These are phyloP conservation scores for Pollenia griseotomentosa DNA, from an alignment of 2,888 invertebrate species.

Conservation along the genomic window DNA sequence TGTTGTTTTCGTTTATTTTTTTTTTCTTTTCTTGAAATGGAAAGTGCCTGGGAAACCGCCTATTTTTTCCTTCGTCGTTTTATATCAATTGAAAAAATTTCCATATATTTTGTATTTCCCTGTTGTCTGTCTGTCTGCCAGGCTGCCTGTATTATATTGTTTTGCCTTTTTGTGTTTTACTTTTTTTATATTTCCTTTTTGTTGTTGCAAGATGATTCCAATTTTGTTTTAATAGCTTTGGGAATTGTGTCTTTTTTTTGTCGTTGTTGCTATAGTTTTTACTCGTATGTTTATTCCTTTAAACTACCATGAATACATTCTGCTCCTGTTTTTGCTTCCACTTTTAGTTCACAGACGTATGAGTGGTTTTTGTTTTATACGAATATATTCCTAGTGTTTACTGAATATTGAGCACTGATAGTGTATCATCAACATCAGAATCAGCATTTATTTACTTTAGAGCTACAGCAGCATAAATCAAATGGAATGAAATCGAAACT, in stretches of 20 bases:
- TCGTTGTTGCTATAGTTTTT: constrained; percentile 1
- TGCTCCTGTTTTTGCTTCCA: constrained; percentile 1
- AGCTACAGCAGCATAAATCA: constrained; percentile 68
- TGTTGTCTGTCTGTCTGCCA: constrained; percentile 21
- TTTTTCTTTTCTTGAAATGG: constrained; percentile 49
- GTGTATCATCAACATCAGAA: constrained; percentile 61
- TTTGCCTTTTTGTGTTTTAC: constrained; percentile 25
- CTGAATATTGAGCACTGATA: constrained; percentile 43
- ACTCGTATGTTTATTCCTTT: constrained; percentile 40
- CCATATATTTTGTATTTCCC: constrained; percentile 60
- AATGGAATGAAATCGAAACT: constrained; percentile 73
- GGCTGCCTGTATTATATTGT: constrained; percentile 51
- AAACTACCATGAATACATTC: constrained; percentile 21
- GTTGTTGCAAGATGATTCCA: constrained; percentile 56
- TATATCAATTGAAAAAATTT: constrained; percentile 69
- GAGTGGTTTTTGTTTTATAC: constrained; percentile 20
- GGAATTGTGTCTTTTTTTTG: constrained; percentile 64
- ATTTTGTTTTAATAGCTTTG: constrained; percentile 73
- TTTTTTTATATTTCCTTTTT: constrained; percentile 4
- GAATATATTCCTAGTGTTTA: constrained; percentile 7
- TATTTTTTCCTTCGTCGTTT: constrained; percentile 52
- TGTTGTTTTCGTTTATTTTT: background rate
- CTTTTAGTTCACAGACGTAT: constrained; percentile 50
- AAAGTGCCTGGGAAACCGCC: constrained; percentile 70
- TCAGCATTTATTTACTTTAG: constrained; percentile 68